Percentiles rank a stretch among this genome's conserved stretches.
phyloP scores from a whole-genome alignment of 2,888 invertebrate species.

The Neocrepidodera transversa region DNA sequence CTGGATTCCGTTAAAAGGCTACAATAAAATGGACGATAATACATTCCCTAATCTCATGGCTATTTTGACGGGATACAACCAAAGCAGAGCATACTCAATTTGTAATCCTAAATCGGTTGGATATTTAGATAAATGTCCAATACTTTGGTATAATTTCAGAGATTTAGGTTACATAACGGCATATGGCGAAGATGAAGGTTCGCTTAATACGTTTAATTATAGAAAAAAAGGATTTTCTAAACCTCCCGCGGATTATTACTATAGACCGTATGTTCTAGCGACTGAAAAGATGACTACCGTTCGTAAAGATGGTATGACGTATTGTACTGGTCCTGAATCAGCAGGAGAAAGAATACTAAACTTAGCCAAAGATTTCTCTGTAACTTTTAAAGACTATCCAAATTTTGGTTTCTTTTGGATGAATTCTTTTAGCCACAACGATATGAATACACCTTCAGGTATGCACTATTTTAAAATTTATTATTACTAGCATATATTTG shows the following conservation, averaged over 20 bases:
- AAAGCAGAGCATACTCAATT: slow-evolving; percentile 59
- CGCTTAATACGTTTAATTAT: slow-evolving; percentile 78
- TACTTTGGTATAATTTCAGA: slow-evolving; percentile 80
- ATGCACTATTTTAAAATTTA: background rate
- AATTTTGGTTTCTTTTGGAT: slow-evolving; percentile 83
- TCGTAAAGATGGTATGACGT: slow-evolving; percentile 63
- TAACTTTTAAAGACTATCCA: slow-evolving; percentile 67
- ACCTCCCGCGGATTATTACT: slow-evolving; percentile 82
- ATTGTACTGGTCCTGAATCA: slow-evolving; percentile 68
- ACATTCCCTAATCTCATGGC: slow-evolving; percentile 91
- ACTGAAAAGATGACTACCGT: slow-evolving; percentile 66
- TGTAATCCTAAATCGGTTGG: slow-evolving; percentile 63
- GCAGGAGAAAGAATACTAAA: slow-evolving; percentile 75
- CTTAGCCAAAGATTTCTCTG: slow-evolving; percentile 72
- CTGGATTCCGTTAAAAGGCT: slow-evolving; percentile 52
- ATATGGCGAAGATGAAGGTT: slow-evolving; percentile 78
- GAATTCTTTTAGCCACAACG: slow-evolving; percentile 77
- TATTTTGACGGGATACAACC: slow-evolving; percentile 64
- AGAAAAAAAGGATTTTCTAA: slow-evolving; percentile 72
- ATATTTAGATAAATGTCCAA: slow-evolving; percentile 72
- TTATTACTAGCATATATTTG: background rate
- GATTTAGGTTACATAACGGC: slow-evolving; percentile 76
- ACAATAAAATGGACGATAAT: slow-evolving; percentile 81
- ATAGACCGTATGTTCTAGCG: slow-evolving; percentile 75
- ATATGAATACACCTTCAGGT: slow-evolving; percentile 70